A percentile compares a stretch with the other conserved stretches of the same genome.
Conservation (phyloP, 1,140 invertebrate species). For the Hypothenemus hampei region DNA sequence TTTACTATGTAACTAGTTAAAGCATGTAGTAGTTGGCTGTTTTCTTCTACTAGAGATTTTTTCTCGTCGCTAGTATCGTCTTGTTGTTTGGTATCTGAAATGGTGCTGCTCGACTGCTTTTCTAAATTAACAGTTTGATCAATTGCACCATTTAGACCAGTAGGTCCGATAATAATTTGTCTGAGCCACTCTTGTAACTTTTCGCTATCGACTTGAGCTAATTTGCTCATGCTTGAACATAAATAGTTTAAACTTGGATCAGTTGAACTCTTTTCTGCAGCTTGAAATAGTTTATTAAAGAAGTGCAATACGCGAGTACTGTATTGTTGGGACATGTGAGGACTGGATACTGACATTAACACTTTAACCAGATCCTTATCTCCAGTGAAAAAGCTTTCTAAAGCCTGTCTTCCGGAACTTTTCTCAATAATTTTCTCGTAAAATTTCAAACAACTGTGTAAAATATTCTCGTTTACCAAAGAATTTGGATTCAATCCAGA, state of each 20-base stretch:
- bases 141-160: too few species aligned
- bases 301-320: conserved; percentile 74
- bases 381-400: conserved; percentile 73
- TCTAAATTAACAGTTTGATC: conserved; percentile 39
- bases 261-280: conserved; percentile 53
- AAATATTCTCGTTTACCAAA: conserved; percentile 60
- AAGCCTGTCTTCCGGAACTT: conserved; percentile 69
- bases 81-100: conserved; percentile 30
- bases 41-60: conserved; percentile 56
- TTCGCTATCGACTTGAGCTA: conserved; percentile 60
- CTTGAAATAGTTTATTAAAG: conserved; percentile 72
- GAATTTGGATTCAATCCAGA: not conserved
- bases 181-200: conserved; percentile 66
- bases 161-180: conserved; percentile 60
- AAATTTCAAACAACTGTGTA: conserved; percentile 69
- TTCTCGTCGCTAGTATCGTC: conserved; percentile 46
- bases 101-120: conserved; percentile 11
- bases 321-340: conserved; percentile 64
- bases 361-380: conserved; percentile 62
- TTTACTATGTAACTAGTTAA: conserved; percentile 72
- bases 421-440: conserved; percentile 82
- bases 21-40: conserved; percentile 66
- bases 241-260: conserved; percentile 64
- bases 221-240: conserved; percentile 61
- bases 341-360: conserved; percentile 65